Evolutionary conservation across 92 coral and sea anemone species (phyloP), one percentile per base, ranked within the genome.

Genomic region (Zoanthus sociatus): DNA sequence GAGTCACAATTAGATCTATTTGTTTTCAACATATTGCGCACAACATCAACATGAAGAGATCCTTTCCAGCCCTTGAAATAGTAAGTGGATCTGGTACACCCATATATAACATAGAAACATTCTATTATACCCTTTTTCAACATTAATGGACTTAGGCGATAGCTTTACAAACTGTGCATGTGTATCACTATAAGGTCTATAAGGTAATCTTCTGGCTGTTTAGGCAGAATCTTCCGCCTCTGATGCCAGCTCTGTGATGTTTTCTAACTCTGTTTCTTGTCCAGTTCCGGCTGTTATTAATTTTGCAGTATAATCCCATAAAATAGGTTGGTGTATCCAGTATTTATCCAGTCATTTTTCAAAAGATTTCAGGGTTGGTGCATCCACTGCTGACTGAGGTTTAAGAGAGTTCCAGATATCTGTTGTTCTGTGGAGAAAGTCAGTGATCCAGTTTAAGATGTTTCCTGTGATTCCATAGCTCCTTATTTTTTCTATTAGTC

Each of bases 51-150:
- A 72, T 72, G 77, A 13, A 72, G 77, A 72, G 77, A 72, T 72
- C 77, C 77, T 72, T 72, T 72, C 77, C 44, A 72, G 77, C 77
- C 77, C 77, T 21, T 72, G 77, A 72, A 72, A 72, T 31, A 72
- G 77, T 72, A 72, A 72, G 77, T 72, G 77, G 77, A 72, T 72
- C 77, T 72, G 73, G 73, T 68, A 68, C 73, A 68, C 73, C 73
- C 73, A 72, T 72, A 21, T 72, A 72, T 72, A 72, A 72, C 77
- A 21, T 71, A 71, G 76, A 71, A 71, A 71, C 76, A 71, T 31
- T 71, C 45, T 71, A 71, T 71, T 71, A 71, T 71, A 71, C 76
- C 76, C 76, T 71, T 71, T 71, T 71, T 71, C 46, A 71, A 71
- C 12, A 68, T 68, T 21, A 20, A 20, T 68, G 73, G 73, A 68